Percentiles rank a stretch among this genome's conserved stretches.
phyloP scores from a whole-genome alignment of 2,797 vertebrate species.

The Tenualosa thibaudeaui region DNA sequence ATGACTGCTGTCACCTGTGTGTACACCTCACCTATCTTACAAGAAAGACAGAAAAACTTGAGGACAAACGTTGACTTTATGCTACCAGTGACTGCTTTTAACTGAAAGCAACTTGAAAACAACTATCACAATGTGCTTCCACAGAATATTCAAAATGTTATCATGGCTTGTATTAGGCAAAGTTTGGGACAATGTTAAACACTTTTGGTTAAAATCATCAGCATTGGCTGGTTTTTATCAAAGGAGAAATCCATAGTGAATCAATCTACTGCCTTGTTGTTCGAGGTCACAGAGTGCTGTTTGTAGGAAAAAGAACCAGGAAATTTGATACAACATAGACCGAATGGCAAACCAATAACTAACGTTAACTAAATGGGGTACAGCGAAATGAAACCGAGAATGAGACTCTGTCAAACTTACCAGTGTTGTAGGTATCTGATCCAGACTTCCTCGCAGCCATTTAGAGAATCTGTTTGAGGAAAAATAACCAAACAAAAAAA shows the following conservation, averaged over 20 bases:
- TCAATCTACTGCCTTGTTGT: too few relatives aligned
- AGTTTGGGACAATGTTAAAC: not conserved
- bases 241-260: too few relatives aligned
- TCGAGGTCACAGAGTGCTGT: too few relatives aligned
- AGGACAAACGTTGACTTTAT: not conserved
- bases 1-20: not conserved
- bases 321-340: too few relatives aligned
- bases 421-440: constrained; percentile 88
- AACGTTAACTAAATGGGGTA: too few relatives aligned
- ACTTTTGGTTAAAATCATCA: too few relatives aligned
- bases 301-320: too few relatives aligned
- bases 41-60: not conserved
- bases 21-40: not conserved
- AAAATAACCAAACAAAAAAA: constrained; percentile 40
- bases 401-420: constrained; percentile 68
- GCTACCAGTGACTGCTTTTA: too few relatives aligned
- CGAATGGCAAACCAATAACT: too few relatives aligned
- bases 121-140: not conserved
- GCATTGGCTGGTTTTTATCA: too few relatives aligned
- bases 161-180: too few relatives aligned
- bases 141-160: not conserved
- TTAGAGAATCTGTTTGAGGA: constrained; percentile 85
- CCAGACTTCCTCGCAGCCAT: constrained; percentile 98
- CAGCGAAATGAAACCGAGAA: too few relatives aligned
- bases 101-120: not conserved